Base-by-base conservation (phyloP, 2,888 invertebrate species). In the Blastobasis adustella region DNA sequence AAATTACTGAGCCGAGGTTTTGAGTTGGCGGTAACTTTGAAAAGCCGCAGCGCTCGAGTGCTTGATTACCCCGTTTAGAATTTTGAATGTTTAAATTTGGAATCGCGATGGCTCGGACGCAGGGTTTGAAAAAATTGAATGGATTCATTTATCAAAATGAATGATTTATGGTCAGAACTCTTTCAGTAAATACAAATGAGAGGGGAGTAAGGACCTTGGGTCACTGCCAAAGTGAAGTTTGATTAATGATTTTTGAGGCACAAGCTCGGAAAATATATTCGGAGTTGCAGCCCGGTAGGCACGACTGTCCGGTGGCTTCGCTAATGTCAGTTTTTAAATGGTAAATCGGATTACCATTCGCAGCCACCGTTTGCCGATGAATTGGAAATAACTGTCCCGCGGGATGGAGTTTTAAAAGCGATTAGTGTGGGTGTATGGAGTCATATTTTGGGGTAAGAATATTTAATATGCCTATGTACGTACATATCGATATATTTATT, bases 181-280 rank as follows among this genome's bases (percentile, higher is more conserved):
- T 83, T 82, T 84, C 80, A 73, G 79, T 80, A 84, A 85, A 84
- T 84, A 85, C 84, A 85, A 84, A 85, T 84, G 84, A 84, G 80
- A 69, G 81, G 71, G 76, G 72, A 77, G 78, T 79, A 76, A 78
- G 81, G 78, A 78, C 74, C 76, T 82, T 84, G 84, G 84, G 83
- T 82, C 82, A 82, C 76, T 82, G 84, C 85, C 85, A 85, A 85
- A 84, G 81, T 82, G 82, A 74, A 81, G 73, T 69, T 76, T 85
- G 84, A 85, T 85, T 83, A 84, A 85, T 85, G 84, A 82, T 79
- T 84, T 82, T 79, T 73, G 74, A 81, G 72, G 72, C 71, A 73
- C 71, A 73, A 58, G 75, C 69, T 66, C 65, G 68, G 72, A 78
- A 78, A 82, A 81, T 80, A 79, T 77, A 73, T 78, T 76, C 67